Conservation (phyloP, 2,113 vertebrate genomes). For the Pelodiscus sinensis region DNA sequence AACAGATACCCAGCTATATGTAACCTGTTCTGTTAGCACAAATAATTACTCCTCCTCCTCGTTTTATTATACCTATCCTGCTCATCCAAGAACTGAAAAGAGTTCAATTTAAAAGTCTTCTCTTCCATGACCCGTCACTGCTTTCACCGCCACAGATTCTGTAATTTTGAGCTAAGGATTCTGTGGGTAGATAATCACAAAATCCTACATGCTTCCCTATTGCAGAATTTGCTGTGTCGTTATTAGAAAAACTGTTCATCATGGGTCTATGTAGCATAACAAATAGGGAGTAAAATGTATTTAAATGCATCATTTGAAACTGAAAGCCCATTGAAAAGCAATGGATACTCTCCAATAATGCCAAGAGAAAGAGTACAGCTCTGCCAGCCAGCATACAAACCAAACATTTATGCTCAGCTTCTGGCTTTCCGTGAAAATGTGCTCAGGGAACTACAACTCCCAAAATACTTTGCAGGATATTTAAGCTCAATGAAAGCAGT, state of each 20-base stretch:
- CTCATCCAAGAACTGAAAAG: neutral
- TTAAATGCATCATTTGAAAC: constrained; percentile 4
- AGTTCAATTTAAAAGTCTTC: neutral
- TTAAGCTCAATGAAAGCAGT: neutral
- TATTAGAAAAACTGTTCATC: constrained; percentile 1
- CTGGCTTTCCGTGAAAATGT: neutral
- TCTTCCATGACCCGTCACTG: neutral
- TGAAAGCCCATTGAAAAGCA: constrained; percentile 15
- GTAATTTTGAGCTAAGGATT: neutral
- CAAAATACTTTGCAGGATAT: neutral
- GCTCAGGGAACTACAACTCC: neutral
- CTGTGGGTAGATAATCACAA: neutral
- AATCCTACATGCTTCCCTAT: neutral
- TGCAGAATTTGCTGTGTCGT: neutral
- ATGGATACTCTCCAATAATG: neutral
- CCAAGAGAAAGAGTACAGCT: neutral
- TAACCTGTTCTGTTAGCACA: neutral
- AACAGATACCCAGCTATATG: neutral
- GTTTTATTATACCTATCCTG: neutral
- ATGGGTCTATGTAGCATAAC: neutral
- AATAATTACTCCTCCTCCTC: neutral
- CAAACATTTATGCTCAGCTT: neutral
- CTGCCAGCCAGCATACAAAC: neutral
- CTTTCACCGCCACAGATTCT: accelerated
- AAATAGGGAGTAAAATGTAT: neutral